A percentile compares a stretch with the other conserved stretches of the same genome.
Conservation (phyloP, 92 coral and sea anemone species). For the Desmophyllum pertusum region DNA sequence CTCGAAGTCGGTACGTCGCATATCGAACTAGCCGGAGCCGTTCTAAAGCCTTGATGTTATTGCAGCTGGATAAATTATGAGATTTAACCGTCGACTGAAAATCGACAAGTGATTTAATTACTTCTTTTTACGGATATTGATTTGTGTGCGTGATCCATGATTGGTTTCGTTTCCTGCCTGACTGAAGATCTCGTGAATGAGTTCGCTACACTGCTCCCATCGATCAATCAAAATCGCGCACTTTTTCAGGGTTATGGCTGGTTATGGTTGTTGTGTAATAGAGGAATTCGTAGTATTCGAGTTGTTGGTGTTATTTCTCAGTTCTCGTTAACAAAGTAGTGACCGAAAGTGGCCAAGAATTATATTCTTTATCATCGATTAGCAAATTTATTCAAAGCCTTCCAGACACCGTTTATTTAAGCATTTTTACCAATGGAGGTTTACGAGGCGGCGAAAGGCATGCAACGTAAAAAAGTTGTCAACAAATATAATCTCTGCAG, state of each 20-base stretch:
- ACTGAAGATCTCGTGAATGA: not conserved
- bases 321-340: not conserved
- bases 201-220: not conserved
- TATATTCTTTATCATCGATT: constrained; percentile 14
- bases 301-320: not conserved
- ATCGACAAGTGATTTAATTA: constrained; percentile 5
- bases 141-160: not conserved
- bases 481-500: not conserved
- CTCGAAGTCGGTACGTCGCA: not conserved
- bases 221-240: not conserved
- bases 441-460: not conserved
- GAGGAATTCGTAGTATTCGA: not conserved
- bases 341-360: not conserved
- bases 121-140: not conserved
- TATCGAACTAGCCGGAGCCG: not conserved
- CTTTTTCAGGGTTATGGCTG: not conserved
- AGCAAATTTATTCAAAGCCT: constrained; percentile 28
- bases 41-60: not conserved
- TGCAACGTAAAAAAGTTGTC: not conserved
- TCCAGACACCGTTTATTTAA: constrained; percentile 12
- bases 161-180: not conserved
- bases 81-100: not conserved
- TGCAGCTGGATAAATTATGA: not conserved
- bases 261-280: not conserved
- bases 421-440: constrained; percentile 1